Evolutionary conservation across 2,797 vertebrate species (phyloP).

Genomic region (Columba guinea): DNA sequence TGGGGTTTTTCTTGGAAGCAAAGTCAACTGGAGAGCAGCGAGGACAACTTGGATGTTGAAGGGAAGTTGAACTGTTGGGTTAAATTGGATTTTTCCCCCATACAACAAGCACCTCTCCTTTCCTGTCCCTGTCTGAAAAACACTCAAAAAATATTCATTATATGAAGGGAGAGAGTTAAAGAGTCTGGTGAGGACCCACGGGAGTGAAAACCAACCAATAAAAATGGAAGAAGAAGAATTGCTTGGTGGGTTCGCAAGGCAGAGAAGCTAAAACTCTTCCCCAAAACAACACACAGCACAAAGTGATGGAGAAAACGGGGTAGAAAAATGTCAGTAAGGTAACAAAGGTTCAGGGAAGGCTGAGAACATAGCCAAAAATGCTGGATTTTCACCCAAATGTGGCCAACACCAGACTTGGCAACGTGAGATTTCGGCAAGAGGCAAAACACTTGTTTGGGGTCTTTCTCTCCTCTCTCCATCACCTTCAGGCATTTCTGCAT

Average conservation of each 20-base stretch:
- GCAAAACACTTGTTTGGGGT: background rate
- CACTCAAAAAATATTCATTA: background rate
- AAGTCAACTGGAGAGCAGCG: background rate
- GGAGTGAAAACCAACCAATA: background rate
- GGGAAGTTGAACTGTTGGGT: background rate
- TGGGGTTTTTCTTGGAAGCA: background rate
- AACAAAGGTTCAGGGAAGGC: background rate
- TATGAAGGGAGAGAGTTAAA: background rate
- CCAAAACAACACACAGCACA: background rate
- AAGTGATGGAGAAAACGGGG: background rate
- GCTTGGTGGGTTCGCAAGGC: background rate
- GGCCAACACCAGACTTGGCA: background rate
- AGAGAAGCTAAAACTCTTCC: background rate
- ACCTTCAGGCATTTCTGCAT: background rate
- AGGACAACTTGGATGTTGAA: rapidly evolving
- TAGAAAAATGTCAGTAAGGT: background rate
- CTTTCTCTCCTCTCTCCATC: background rate
- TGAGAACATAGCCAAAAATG: background rate
- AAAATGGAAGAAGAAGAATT: background rate
- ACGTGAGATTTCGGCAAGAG: background rate
- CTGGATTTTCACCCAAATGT: background rate
- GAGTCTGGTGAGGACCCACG: background rate
- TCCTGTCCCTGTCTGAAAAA: background rate
- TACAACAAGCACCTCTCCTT: background rate
- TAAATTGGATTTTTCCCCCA: background rate